Base-by-base conservation (phyloP, 2,113 vertebrate species). In the Pelecanoides urinatrix region DNA sequence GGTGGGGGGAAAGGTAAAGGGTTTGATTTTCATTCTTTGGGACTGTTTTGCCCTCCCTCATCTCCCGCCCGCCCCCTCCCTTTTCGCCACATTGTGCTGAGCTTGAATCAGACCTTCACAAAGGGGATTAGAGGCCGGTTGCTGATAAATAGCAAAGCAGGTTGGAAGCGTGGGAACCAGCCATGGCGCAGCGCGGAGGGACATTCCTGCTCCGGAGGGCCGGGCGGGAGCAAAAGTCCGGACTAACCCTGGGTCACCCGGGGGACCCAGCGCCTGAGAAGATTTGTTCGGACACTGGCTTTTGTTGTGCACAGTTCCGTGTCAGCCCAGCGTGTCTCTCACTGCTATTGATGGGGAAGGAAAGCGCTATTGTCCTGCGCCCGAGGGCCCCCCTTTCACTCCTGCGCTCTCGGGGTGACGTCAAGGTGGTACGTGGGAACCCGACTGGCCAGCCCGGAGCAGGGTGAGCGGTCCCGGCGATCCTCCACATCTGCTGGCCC, bases 121-220 rank as follows among this genome's bases (percentile, higher is more conserved):
- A 97, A 98, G 86, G 97, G 93, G 96, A 94, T 89, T 90, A 96
- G 90, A 44, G 94, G 92, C 94, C 86, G 53, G 71, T 42, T 56
- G 94, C 96, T 89, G 91, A 93, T 73, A 77, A 94, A 96, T 88
- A 95, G 95, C 96, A 94, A 94, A 95, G 93, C 94, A 97, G 94
- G 95, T 96, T 76, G 74, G 94, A 96, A 86, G 96, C 87, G 72
- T 97, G 98, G 97, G 97, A 98, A 97, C 95, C 94, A 93, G 94
- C 92, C 86, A 58, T 77, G 63, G 90, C 76, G 13, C 74, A 87
- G 95, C 59, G 86, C 73, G 30, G 59, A 68, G 94, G 92, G 96
- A 94, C 93, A 96, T 94, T 96, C 94, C 94, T 97, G 94, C 93
- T 96, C 92, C 73, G 21, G 90, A 93, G 96, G 89, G 96, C 95